Evolutionary conservation across 2,888 invertebrate species (phyloP).

Genomic region (Hololepta plana): DNA sequence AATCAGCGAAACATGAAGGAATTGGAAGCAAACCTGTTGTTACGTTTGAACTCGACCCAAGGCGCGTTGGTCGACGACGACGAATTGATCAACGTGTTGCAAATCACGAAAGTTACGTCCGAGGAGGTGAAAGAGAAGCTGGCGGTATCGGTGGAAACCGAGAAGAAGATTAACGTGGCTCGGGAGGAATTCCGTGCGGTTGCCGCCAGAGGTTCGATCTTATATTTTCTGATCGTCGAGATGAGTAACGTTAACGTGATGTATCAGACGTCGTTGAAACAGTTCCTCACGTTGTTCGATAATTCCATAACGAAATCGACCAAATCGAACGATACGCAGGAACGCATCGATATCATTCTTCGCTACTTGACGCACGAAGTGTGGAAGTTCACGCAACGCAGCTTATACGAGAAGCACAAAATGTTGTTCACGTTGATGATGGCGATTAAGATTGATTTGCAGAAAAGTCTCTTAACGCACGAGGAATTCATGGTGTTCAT

Average conservation of each 20-base stretch:
- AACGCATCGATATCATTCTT: conserved; percentile 76
- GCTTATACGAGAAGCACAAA: conserved; percentile 86
- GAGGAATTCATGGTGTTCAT: conserved; percentile 91
- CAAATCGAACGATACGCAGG: conserved; percentile 67
- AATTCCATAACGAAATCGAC: conserved; percentile 81
- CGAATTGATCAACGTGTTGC: conserved; percentile 75
- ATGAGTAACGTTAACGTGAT: conserved; percentile 93
- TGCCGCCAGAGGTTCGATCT: conserved; percentile 81
- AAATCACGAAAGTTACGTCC: conserved; percentile 65
- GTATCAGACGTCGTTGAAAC: conserved; percentile 93
- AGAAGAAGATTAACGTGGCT: conserved; percentile 83
- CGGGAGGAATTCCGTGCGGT: conserved; percentile 92
- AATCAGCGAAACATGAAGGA: conserved; percentile 95
- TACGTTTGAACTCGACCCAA: conserved; percentile 80
- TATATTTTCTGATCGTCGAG: conserved; percentile 92
- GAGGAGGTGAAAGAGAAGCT: conserved; percentile 92
- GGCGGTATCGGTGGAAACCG: conserved; percentile 80
- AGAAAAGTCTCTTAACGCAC: conserved; percentile 61
- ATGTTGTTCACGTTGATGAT: conserved; percentile 84
- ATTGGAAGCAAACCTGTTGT: conserved; percentile 78
- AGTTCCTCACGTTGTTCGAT: conserved; percentile 86
- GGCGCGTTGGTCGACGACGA: conserved; percentile 93
- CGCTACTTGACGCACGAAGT: conserved; percentile 77
- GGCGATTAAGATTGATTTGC: conserved; percentile 87
- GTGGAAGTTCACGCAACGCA: conserved; percentile 81